Percentiles rank a stretch among this genome's conserved stretches.
These are phyloP conservation scores for Trachurus trachurus DNA, from an alignment of 2,797 vertebrate genomes.

Conservation along the genomic window DNA sequence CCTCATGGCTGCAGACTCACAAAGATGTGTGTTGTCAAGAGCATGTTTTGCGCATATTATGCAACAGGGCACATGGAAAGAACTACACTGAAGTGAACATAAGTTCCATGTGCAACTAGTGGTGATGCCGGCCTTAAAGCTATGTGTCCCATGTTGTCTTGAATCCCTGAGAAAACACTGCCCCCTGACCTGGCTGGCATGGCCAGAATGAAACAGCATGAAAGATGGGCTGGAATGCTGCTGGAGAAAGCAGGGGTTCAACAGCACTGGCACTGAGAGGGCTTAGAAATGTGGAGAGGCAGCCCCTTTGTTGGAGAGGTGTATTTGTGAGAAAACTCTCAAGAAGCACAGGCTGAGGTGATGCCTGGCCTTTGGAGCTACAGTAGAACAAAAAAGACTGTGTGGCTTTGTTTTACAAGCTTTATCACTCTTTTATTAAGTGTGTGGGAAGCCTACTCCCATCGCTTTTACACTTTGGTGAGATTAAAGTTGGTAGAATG, in stretches of 20 bases:
- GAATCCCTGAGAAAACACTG: constrained; percentile 86
- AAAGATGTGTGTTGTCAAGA: neutral
- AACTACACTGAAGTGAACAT: neutral
- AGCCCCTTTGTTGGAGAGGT: constrained; percentile 63
- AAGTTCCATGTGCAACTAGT: constrained; percentile 12
- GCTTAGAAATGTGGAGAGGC: constrained; percentile 70
- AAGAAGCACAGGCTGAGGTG: constrained; percentile 66
- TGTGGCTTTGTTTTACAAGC: constrained; percentile 66
- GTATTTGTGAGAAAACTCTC: constrained; percentile 77
- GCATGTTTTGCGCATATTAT: neutral
- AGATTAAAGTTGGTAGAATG: constrained; percentile 72
- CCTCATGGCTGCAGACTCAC: neutral
- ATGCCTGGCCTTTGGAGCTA: constrained; percentile 77
- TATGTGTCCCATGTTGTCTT: constrained; percentile 58
- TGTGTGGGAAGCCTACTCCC: constrained; percentile 74
- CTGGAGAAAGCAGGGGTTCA: constrained; percentile 74
- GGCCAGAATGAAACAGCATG: constrained; percentile 79
- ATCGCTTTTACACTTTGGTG: constrained; percentile 64
- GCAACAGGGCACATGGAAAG: neutral
- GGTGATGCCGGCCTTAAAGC: constrained; percentile 28
- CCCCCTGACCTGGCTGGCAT: constrained; percentile 83
- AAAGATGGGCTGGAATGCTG: constrained; percentile 79
- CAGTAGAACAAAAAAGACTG: constrained; percentile 62
- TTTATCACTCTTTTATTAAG: constrained; percentile 74
- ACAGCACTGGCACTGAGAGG: constrained; percentile 66